Evolutionary conservation across 2,113 vertebrate genomes (phyloP), one percentile per base, ranked within the genome.

Genomic region (Ascaphus truei): DNA sequence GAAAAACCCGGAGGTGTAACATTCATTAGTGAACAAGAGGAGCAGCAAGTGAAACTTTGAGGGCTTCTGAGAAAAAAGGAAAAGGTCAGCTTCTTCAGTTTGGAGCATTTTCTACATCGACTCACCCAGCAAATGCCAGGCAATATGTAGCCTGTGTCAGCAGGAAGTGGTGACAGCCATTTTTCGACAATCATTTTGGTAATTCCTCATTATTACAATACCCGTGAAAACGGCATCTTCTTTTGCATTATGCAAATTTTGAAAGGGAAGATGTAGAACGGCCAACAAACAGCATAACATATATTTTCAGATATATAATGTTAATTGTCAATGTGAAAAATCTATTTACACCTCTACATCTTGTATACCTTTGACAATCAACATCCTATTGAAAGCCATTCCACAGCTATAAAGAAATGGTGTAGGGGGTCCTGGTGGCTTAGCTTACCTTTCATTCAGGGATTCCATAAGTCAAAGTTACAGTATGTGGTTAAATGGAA

Each of bases 61-160:
- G 29, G 63, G 63, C 63, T 37, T 67, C 9, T 5, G 63, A 67
- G 63, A 67, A 56, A 45, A 55, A 67, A 18, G n/a, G 27, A 53
- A 67, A 67, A 67, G 63, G 63, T 67, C 63, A 56, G 25, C 34
- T 30, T 39, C n/a, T 4, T 13, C 39, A 33, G 20, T 20, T 41
- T 25, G 11, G 39, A 36, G 62, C 62, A 25, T 36, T 53, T 30
- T 36, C 25, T 39, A n/a, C 62, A 39, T 41, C n/a, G 34, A 65
- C 47, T 56, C n/a, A 36, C 51, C 34, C 37, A 31, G 50, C 63
- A 66, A 66, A 66, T 66, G 63, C 45, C 63, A 66, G 34, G 26
- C 16, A 22, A 25, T 5, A 27, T 9, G 51, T 12, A 30, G 51
- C 50, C 7, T 26, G 25, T 37, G 37, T 66, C 63, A 67, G 63